Conservation (phyloP, 2,113 vertebrate species). For the Paedocypris sp. region DNA sequence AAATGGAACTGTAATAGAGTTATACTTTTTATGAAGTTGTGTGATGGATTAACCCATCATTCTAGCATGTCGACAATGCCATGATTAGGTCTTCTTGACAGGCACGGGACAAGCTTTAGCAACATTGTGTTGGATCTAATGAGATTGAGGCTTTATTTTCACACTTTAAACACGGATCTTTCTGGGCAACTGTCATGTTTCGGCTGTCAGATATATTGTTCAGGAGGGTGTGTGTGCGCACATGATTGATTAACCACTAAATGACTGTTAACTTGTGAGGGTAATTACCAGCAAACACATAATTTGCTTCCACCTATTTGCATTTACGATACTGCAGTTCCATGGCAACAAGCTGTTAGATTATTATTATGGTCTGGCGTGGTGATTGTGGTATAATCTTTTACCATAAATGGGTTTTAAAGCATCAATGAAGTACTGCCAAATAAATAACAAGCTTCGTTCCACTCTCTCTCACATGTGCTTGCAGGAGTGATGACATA, state of each 20-base stretch:
- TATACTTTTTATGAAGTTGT: neutral
- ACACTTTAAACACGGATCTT: conserved; percentile 1
- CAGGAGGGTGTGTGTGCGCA: neutral
- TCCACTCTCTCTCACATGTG: neutral
- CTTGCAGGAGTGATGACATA: neutral
- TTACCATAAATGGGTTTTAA: neutral
- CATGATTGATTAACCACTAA: conserved; percentile 24
- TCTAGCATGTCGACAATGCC: neutral
- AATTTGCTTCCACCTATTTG: neutral
- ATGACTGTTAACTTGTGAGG: conserved; percentile 10
- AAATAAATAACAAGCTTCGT: conserved; percentile 9
- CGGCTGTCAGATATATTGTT: conserved; percentile 2
- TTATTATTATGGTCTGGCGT: neutral
- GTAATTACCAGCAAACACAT: conserved; percentile 16
- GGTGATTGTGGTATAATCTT: neutral
- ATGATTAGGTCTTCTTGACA: conserved; percentile 9
- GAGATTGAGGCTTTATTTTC: neutral
- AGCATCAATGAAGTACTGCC: neutral
- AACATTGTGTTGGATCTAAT: neutral
- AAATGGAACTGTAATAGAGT: neutral
- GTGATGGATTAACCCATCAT: conserved; percentile 14
- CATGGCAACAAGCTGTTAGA: neutral
- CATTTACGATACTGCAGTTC: neutral
- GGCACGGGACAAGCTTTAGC: neutral
- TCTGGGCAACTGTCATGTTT: conserved; percentile 1